Base-by-base conservation (phyloP, 2,797 vertebrate species). In the Halcyon leucocephala region DNA sequence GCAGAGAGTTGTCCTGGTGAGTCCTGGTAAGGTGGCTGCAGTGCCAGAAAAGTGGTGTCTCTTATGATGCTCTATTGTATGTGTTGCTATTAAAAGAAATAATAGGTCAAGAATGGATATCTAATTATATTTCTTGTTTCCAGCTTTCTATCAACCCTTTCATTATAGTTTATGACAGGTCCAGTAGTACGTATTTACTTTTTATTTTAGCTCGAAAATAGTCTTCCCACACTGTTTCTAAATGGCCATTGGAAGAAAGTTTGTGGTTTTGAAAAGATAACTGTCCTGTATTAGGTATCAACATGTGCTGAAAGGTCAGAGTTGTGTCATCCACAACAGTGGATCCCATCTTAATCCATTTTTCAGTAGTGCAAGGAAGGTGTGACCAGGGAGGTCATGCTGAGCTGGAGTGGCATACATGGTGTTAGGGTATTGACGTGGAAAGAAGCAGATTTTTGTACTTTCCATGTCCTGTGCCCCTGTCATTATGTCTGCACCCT, bases 291-390 rank as follows among this genome's bases (percentile, higher is more conserved):
- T 3, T 37, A 57, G 35, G 7, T 57, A 19, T 21, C 28, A 64
- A 14, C 6, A 13, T 10, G 4, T 0, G 4, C 72, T 71, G 61
- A 2, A 57, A 35, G 21, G 21, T 18, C 0, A 0, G 49, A 74
- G 73, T 26, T 65, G 61, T 48, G 29, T 16, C 78, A 21, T 51
- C 51, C 51, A 10, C 48, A n/a, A n/a, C 7, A 12, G 35, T 44
- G 13, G 33, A 49, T 46, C 49, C 5, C 65, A 80, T 62, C 71
- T 64, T 55, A 16, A 5, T 22, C 42, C 13, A 9, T 69, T 90
- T 90, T 42, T 28, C 61, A 8, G 14, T 22, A 33, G 54, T 25
- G 9, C 49, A 18, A 60, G 80, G 58, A 57, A 39, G 21, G 42
- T 44, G 51, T 64, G 79, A 73, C 51, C 44, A 9, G 0, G 5